Evolutionary conservation across 1,140 invertebrate species (phyloP).

Genomic region (Dendroctonus ponderosae): DNA sequence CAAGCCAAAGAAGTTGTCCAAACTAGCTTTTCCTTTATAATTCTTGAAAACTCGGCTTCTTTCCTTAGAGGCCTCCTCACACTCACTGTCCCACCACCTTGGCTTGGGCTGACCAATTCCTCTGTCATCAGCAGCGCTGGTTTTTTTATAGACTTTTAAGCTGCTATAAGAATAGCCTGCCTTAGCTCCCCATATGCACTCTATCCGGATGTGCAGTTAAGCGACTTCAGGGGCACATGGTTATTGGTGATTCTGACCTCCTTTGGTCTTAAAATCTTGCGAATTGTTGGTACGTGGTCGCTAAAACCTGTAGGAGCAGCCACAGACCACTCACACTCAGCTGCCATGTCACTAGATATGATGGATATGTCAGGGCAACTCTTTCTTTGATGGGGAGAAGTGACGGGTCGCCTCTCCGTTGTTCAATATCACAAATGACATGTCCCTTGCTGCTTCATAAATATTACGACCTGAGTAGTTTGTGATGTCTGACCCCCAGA

Average conservation of each 20-base stretch:
- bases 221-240: not conserved
- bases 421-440: not conserved
- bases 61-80: not conserved
- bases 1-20: slow-evolving; percentile 1
- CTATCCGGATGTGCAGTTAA: not conserved
- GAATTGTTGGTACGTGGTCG: not conserved
- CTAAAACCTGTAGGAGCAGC: not conserved
- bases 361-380: not conserved
- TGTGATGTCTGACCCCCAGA: not conserved
- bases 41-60: not conserved
- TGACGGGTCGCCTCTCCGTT: not conserved
- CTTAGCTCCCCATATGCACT: not conserved
- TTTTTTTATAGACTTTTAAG: slow-evolving; percentile 1
- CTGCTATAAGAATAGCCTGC: not conserved
- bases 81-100: not conserved
- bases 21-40: not conserved
- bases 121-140: not conserved
- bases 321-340: not conserved
- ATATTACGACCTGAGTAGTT: not conserved
- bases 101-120: not conserved
- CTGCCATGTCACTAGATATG: not conserved
- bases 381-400: not conserved
- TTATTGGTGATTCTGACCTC: not conserved
- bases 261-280: not conserved
- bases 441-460: not conserved